phyloP scores from a whole-genome alignment of 2,113 vertebrate species.

The Pyrgilauda ruficollis region DNA sequence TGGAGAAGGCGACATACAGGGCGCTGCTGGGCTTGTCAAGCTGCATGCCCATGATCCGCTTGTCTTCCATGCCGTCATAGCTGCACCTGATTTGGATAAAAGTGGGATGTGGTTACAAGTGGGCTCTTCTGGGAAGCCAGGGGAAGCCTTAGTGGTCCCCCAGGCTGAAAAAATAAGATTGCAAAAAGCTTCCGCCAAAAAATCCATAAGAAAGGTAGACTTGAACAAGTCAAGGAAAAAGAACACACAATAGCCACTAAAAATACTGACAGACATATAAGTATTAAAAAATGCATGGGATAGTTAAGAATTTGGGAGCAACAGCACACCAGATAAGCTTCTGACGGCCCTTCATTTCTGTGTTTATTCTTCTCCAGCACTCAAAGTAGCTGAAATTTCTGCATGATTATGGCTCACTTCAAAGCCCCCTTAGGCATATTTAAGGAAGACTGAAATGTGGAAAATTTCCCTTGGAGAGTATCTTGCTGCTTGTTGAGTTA shows the following conservation, averaged over 20 bases:
- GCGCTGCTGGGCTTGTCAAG: slow-evolving; percentile 85
- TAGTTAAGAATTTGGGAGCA: neutral
- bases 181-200: accelerated
- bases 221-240: neutral
- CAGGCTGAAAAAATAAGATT: neutral
- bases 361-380: slow-evolving; percentile 9
- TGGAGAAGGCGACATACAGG: slow-evolving; percentile 90
- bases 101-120: neutral
- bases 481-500: neutral
- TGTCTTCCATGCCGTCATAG: slow-evolving; percentile 91
- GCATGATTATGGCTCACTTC: slow-evolving; percentile 2
- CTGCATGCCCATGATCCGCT: slow-evolving; percentile 90
- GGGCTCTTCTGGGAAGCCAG: neutral
- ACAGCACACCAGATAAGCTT: neutral
- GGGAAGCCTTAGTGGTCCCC: neutral
- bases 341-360: neutral
- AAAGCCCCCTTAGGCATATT: slow-evolving; percentile 6
- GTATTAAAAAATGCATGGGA: neutral
- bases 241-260: neutral
- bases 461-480: neutral
- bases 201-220: neutral
- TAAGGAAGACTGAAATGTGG: neutral
- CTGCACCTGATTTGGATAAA: slow-evolving; percentile 81
- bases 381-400: slow-evolving; percentile 24
- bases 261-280: neutral